Conservation (phyloP, 2,888 invertebrate genomes). For the Acanthococcus lagerstroemiae region DNA sequence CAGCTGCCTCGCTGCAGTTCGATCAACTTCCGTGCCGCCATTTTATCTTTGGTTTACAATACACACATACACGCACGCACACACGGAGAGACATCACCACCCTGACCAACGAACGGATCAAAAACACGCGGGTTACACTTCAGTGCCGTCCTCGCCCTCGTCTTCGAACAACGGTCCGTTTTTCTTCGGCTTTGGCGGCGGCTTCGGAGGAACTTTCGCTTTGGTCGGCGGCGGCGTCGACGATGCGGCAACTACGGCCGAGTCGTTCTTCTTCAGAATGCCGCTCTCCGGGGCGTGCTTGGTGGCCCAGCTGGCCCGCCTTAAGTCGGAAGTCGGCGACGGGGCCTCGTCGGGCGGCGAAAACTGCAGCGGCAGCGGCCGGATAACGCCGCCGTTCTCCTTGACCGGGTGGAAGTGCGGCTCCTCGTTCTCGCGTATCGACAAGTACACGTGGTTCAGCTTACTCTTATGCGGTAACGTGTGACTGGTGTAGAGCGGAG, state of each 20-base stretch:
- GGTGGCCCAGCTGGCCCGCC: conserved; percentile 22
- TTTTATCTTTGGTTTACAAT: no score
- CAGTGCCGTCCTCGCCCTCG: conserved; percentile 80
- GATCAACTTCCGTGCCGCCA: no score
- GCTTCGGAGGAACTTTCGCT: conserved; percentile 66
- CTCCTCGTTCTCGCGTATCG: conserved; percentile 19
- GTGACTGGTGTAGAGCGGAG: conserved; percentile 25
- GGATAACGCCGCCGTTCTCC: conserved; percentile 16
- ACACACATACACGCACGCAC: no score
- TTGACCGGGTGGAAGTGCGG: conserved; percentile 9
- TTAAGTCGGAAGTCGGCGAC: conserved; percentile 37
- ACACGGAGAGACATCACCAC: no score
- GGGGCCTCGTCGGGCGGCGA: neutral
- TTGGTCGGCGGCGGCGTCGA: conserved; percentile 38
- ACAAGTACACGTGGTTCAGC: conserved; percentile 20
- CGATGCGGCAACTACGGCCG: conserved; percentile 40
- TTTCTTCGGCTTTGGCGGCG: conserved; percentile 68
- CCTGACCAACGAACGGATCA: no score
- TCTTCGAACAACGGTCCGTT: conserved; percentile 73
- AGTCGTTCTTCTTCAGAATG: conserved; percentile 11
- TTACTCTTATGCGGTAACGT: conserved; percentile 34
- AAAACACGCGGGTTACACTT: no score
- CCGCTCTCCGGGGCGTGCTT: conserved; percentile 15
- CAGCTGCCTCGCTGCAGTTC: no score
- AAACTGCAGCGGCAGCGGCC: conserved; percentile 13